Percentiles rank a stretch among this genome's conserved stretches.
Conservation (phyloP, 2,888 invertebrate genomes). For the Liopterus haemorrhoidalis region DNA sequence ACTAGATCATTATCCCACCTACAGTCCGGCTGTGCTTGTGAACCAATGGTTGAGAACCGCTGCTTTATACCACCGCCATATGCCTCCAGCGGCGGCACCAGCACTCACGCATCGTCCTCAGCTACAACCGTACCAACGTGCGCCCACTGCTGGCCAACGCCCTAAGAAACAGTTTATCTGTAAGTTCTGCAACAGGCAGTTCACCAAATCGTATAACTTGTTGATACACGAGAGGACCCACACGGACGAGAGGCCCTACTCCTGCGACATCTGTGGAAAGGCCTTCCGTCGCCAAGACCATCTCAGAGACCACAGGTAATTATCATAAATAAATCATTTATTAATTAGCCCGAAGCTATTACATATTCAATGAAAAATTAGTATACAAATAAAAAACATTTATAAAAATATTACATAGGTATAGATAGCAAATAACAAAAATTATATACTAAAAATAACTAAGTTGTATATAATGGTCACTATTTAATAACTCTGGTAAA, state of each 20-base stretch:
- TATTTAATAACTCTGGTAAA: too few species aligned
- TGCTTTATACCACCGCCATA: conserved; percentile 59
- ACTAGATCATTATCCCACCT: conserved; percentile 41
- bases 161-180: conserved; percentile 90
- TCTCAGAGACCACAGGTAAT: conserved; percentile 80
- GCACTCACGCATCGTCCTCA: conserved; percentile 12
- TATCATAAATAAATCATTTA: conserved; percentile 25
- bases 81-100: conserved; percentile 45
- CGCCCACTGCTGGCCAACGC: conserved; percentile 53
- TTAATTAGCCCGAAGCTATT: conserved; percentile 2
- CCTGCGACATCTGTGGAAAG: conserved; percentile 93
- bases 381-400: too few species aligned
- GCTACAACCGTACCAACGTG: conserved; percentile 52
- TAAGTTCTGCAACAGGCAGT: conserved; percentile 94
- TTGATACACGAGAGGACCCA: conserved; percentile 96
- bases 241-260: conserved; percentile 93
- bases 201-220: conserved; percentile 96
- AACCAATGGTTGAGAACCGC: conserved; percentile 72
- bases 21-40: conserved; percentile 53
- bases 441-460: too few species aligned
- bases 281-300: conserved; percentile 94
- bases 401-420: too few species aligned
- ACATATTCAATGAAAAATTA: too few species aligned
- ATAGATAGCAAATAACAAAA: too few species aligned
- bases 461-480: too few species aligned